phyloP scores from a whole-genome alignment of 2,888 invertebrate species.

The Cephus runcator region DNA sequence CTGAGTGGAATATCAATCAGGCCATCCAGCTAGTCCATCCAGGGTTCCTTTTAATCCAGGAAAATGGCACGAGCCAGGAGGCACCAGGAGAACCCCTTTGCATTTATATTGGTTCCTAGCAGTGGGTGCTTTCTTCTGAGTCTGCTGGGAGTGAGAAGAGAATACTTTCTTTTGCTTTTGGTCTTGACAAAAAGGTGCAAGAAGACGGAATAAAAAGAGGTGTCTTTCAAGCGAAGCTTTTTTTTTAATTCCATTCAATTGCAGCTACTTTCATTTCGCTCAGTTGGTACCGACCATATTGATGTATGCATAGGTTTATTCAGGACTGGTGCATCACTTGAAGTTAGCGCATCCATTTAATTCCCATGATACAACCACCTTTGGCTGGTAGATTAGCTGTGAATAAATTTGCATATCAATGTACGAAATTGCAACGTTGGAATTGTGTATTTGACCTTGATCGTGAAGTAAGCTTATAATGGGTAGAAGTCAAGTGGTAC shows the following conservation, averaged over 20 bases:
- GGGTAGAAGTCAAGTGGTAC: neutral
- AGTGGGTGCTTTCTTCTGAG: neutral
- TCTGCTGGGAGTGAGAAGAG: neutral
- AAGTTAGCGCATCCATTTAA: neutral
- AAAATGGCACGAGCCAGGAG: slow-evolving; percentile 11
- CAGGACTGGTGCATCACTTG: neutral
- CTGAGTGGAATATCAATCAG: slow-evolving; percentile 59
- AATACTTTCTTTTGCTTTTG: neutral
- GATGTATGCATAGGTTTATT: neutral
- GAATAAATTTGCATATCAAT: neutral
- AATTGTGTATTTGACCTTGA: neutral
- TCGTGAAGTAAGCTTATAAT: neutral
- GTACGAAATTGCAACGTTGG: neutral
- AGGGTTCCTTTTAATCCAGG: slow-evolving; percentile 30
- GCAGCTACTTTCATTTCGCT: neutral
- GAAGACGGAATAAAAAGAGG: neutral
- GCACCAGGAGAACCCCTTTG: slow-evolving; percentile 38
- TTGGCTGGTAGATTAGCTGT: neutral
- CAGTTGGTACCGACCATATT: neutral
- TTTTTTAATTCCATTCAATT: neutral
- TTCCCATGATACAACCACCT: neutral
- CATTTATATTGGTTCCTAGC: slow-evolving; percentile 48
- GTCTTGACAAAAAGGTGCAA: neutral
- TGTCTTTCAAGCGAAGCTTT: neutral
- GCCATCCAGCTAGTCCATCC: slow-evolving; percentile 17